Conservation (phyloP, 2,888 invertebrate species). For the Orthonevra nobilis region DNA sequence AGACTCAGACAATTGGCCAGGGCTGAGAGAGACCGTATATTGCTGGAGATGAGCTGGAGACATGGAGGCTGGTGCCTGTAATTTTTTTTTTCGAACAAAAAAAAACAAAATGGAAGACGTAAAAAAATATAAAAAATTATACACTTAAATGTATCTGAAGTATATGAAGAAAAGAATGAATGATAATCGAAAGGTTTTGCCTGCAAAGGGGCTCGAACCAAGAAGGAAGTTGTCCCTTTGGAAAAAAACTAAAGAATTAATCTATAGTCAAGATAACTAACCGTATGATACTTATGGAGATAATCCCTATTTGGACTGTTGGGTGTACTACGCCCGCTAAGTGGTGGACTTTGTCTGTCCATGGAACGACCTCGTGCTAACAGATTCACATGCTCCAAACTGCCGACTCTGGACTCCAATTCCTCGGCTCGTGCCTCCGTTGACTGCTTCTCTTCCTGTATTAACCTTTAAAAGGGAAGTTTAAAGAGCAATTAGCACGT, state of each 20-base stretch:
- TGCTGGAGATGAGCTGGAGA: constrained; percentile 92
- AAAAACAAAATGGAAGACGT: constrained; percentile 33
- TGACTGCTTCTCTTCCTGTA: constrained; percentile 97
- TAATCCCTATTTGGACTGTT: constrained; percentile 91
- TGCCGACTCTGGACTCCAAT: constrained; percentile 96
- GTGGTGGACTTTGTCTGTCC: constrained; percentile 89
- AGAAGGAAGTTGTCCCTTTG: constrained; percentile 9
- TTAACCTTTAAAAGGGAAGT: constrained; percentile 79
- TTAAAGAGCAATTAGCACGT: no score
- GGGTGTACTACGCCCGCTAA: constrained; percentile 94
- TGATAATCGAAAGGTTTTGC: constrained; percentile 18
- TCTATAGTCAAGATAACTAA: constrained; percentile 82
- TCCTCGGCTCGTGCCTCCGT: constrained; percentile 99
- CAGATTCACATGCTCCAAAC: constrained; percentile 96
- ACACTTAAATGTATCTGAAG: constrained; percentile 11
- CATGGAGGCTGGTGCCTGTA: constrained; percentile 95
- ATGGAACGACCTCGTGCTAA: constrained; percentile 87
- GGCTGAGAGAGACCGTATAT: constrained; percentile 84
- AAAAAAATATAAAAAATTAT: no score
- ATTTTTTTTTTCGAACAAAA: constrained; percentile 56
- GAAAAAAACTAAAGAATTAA: constrained; percentile 18
- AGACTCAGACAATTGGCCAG: constrained; percentile 86
- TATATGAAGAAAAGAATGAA: constrained; percentile 11
- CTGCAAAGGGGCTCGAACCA: constrained; percentile 21
- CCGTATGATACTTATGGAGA: constrained; percentile 97